Evolutionary conservation across 2,113 vertebrate species (phyloP).

Genomic region (Chlamydotis undulata): DNA sequence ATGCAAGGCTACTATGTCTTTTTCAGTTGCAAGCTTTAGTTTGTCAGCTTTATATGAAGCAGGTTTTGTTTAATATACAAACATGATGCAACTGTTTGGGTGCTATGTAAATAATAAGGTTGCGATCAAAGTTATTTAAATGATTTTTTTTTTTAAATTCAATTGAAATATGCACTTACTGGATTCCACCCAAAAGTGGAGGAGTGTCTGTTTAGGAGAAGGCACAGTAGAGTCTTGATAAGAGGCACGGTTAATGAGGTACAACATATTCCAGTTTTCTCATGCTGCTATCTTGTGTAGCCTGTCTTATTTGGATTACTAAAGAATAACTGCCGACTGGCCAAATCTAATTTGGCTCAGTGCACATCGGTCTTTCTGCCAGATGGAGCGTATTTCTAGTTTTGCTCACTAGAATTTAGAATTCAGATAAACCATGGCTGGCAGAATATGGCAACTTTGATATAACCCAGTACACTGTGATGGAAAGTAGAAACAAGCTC

Average conservation of each 20-base stretch:
- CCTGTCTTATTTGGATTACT: constrained; percentile 30
- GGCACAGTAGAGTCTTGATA: constrained; percentile 17
- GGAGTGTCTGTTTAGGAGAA: constrained; percentile 21
- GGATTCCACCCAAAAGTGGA: not conserved
- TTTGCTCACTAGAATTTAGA: constrained; percentile 14
- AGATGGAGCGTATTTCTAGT: constrained; percentile 23
- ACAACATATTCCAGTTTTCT: constrained; percentile 17
- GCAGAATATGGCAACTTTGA: constrained; percentile 13
- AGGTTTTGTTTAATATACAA: constrained; percentile 38
- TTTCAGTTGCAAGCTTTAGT: not conserved
- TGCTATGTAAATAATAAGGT: constrained; percentile 28
- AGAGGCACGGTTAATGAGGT: not conserved
- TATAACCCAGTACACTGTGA: not conserved
- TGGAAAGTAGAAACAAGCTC: constrained; percentile 24
- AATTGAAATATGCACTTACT: not conserved
- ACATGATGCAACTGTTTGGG: constrained; percentile 17
- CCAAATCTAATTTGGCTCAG: constrained; percentile 38
- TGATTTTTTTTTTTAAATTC: not conserved
- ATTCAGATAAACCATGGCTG: constrained; percentile 17
- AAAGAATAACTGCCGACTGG: not conserved
- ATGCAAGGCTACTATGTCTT: not conserved
- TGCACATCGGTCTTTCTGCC: not conserved
- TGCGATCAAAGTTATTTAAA: constrained; percentile 42
- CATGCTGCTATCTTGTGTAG: constrained; percentile 11
- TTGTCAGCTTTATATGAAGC: not conserved